These are phyloP conservation scores for Edolisoma coerulescens DNA, from an alignment of 2,113 vertebrate species.

Conservation along the genomic window DNA sequence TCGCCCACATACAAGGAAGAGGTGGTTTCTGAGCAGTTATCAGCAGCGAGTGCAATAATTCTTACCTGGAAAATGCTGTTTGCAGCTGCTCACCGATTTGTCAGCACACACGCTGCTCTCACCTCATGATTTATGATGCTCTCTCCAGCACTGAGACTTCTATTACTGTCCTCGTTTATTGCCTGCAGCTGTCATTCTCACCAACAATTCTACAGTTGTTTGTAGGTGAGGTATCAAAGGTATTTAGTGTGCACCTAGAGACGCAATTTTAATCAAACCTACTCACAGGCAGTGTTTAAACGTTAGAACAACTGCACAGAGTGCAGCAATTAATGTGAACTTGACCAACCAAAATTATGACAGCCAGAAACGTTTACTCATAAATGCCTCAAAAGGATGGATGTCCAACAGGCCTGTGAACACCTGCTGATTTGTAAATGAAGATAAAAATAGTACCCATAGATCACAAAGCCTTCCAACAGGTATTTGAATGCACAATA, in stretches of 20 bases:
- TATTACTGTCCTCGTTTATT: constrained; percentile 72
- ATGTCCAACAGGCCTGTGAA: neutral
- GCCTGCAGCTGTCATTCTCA: constrained; percentile 77
- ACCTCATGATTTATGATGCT: constrained; percentile 66
- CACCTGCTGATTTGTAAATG: constrained; percentile 20
- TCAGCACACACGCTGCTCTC: constrained; percentile 48
- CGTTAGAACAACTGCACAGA: neutral
- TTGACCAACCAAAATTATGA: constrained; percentile 5
- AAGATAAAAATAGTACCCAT: constrained; percentile 3
- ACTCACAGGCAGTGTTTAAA: constrained; percentile 16
- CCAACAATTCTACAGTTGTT: constrained; percentile 64
- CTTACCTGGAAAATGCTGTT: constrained; percentile 71
- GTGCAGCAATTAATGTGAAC: neutral
- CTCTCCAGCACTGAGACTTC: constrained; percentile 61
- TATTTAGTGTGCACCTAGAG: constrained; percentile 53
- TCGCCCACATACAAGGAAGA: neutral
- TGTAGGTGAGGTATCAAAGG: constrained; percentile 72
- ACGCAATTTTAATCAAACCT: constrained; percentile 54
- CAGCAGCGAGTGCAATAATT: constrained; percentile 59
- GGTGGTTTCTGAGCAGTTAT: constrained; percentile 72
- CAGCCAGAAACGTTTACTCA: neutral
- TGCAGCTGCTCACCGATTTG: constrained; percentile 66
- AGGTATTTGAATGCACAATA: neutral
- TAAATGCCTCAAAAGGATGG: constrained; percentile 10
- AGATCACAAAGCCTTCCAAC: neutral